Conservation (phyloP, 2,888 invertebrate genomes). For the Pherbina coryleti region DNA sequence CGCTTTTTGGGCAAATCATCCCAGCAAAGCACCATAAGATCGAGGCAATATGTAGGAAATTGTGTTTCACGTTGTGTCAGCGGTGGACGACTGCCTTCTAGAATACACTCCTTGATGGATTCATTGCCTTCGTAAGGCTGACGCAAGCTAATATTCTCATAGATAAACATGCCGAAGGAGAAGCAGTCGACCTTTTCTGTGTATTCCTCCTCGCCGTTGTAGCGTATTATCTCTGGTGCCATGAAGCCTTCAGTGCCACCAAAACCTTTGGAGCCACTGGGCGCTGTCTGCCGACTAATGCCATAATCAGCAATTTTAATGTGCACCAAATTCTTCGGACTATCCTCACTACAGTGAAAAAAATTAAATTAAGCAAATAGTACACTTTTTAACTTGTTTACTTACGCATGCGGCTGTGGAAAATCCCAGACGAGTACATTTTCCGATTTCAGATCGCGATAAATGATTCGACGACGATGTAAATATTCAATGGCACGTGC, state of each 20-base stretch:
- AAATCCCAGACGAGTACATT: conserved; percentile 99
- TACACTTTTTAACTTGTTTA: neutral
- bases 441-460: conserved; percentile 85
- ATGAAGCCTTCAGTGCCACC: conserved; percentile 99
- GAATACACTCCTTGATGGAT: conserved; percentile 95
- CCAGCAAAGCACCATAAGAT: conserved; percentile 97
- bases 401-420: conserved; percentile 77
- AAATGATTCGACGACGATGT: conserved; percentile 93
- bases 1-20: conserved; percentile 85
- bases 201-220: conserved; percentile 98
- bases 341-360: conserved; percentile 69
- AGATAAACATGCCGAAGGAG: conserved; percentile 98
- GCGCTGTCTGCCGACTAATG: conserved; percentile 88
- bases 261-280: conserved; percentile 95
- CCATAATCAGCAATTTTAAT: conserved; percentile 98
- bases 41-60: conserved; percentile 89
- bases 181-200: conserved; percentile 99
- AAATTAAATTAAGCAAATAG: neutral
- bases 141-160: conserved; percentile 92
- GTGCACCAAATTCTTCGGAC: conserved; percentile 79
- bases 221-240: conserved; percentile 98
- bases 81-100: conserved; percentile 94
- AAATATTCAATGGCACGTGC: conserved; percentile 96
- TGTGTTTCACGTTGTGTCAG: conserved; percentile 86
- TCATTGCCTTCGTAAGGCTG: conserved; percentile 97